phyloP scores from a whole-genome alignment of 2,888 invertebrate species.

The Sphaeridia pumilis region DNA sequence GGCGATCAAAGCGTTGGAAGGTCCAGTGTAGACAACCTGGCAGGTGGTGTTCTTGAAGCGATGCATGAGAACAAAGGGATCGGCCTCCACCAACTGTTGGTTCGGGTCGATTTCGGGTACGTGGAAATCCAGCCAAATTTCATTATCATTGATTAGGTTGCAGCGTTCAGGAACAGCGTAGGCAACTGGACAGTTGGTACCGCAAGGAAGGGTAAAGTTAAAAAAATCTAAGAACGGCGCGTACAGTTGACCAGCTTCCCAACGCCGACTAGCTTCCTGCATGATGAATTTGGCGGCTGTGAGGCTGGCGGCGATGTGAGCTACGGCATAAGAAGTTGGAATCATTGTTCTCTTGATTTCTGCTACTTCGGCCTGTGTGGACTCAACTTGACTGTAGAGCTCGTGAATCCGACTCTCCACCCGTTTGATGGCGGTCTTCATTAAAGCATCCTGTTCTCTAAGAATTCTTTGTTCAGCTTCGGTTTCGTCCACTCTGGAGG shows the following conservation, averaged over 20 bases:
- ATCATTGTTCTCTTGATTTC: no score
- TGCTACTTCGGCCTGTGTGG: no score
- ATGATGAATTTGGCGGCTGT: constrained; percentile 8
- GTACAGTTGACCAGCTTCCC: constrained; percentile 12
- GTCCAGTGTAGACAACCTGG: constrained; percentile 14
- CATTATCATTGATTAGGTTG: neutral
- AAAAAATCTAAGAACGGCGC: constrained; percentile 15
- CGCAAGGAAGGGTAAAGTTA: constrained; percentile 17
- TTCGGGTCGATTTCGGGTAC: constrained; percentile 5
- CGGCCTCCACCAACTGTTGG: constrained; percentile 10
- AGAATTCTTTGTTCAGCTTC: no score
- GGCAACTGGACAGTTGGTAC: constrained; percentile 11
- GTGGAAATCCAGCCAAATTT: constrained; percentile 8
- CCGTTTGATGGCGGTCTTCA: no score
- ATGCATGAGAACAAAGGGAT: constrained; percentile 13
- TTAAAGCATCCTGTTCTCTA: no score
- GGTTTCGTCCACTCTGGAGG: no score
- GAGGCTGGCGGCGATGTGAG: constrained; percentile 10
- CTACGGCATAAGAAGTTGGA: no score
- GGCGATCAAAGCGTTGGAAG: constrained; percentile 8
- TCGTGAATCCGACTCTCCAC: no score
- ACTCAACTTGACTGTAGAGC: no score
- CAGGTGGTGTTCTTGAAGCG: constrained; percentile 13
- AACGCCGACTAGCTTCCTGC: constrained; percentile 4
- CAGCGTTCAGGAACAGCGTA: constrained; percentile 10